A percentile compares a stretch with the other conserved stretches of the same genome.
These are phyloP conservation scores for Metalampra italica DNA, from an alignment of 2,888 invertebrate genomes.

Conservation along the genomic window DNA sequence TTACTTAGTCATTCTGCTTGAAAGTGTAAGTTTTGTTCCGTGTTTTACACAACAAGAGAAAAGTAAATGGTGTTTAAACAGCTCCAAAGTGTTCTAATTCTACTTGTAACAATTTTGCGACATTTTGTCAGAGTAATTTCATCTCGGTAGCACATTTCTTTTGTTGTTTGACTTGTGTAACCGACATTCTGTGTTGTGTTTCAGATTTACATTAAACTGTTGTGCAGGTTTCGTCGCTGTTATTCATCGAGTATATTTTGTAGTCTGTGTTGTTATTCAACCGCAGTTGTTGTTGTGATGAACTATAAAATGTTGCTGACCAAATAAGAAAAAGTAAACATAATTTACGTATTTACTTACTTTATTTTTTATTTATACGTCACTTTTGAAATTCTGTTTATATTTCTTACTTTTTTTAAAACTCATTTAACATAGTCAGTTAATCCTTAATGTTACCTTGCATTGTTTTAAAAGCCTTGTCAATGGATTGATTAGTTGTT, in stretches of 20 bases:
- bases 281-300: too few relatives aligned
- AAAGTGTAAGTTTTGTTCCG: conserved; percentile 60
- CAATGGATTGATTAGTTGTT: too few relatives aligned
- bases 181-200: conserved; percentile 1
- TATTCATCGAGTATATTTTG: not conserved
- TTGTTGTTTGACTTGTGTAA: conserved; percentile 15
- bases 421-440: too few relatives aligned
- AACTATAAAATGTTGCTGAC: too few relatives aligned
- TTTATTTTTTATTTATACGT: too few relatives aligned
- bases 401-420: too few relatives aligned
- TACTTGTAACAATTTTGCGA: conserved; percentile 16
- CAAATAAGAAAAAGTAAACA: too few relatives aligned
- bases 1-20: conserved; percentile 52
- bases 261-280: conserved; percentile 4
- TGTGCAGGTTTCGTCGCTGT: conserved; percentile 7
- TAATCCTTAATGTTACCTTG: too few relatives aligned
- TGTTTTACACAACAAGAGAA: conserved; percentile 12
- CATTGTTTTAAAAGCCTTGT: too few relatives aligned
- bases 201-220: conserved; percentile 15
- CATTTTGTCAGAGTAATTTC: conserved; percentile 15
- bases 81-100: conserved; percentile 8
- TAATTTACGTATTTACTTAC: too few relatives aligned
- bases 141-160: conserved; percentile 13
- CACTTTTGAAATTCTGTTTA: too few relatives aligned
- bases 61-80: not conserved